These are phyloP conservation scores for Galaxea fascicularis DNA, from an alignment of 92 coral and sea anemone genomes.

Conservation along the genomic window DNA sequence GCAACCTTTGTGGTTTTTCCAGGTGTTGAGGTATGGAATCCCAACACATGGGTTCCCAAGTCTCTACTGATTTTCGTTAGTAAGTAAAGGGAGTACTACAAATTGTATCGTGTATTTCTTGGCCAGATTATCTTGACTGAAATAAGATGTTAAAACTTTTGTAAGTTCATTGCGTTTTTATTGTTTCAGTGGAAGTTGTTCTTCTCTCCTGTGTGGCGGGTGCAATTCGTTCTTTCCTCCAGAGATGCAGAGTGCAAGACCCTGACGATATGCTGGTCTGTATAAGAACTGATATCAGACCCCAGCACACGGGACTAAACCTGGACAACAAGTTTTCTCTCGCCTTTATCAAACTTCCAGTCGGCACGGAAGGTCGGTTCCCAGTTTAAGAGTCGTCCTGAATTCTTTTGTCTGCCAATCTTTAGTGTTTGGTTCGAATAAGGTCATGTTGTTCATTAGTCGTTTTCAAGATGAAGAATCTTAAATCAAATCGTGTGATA, in stretches of 20 bases:
- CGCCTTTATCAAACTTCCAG: slow-evolving; percentile 82
- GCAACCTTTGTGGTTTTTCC: too few species aligned
- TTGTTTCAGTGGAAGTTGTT: slow-evolving; percentile 75
- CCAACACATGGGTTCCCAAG: too few species aligned
- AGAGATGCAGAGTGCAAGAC: slow-evolving; percentile 60
- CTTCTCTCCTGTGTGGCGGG: slow-evolving; percentile 90
- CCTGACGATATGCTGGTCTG: slow-evolving; percentile 83
- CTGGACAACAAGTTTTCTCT: slow-evolving; percentile 75
- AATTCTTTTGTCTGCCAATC: too few species aligned
- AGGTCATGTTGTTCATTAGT: too few species aligned
- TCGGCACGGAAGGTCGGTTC: slow-evolving; percentile 84
- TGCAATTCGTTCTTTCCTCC: slow-evolving; percentile 81
- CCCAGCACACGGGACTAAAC: slow-evolving; percentile 73
- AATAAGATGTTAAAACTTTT: not conserved
- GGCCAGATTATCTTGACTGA: not conserved
- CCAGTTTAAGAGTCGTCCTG: too few species aligned
- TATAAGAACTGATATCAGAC: slow-evolving; percentile 71
- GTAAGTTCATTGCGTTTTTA: not conserved
- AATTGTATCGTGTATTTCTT: not conserved
- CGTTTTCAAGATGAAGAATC: too few species aligned
- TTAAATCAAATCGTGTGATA: too few species aligned
- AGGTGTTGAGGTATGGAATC: too few species aligned
- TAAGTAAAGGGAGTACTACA: too few species aligned
- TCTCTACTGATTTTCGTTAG: too few species aligned
- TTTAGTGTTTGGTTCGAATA: not conserved